Evolutionary conservation across 64 coral and sea anemone genomes (phyloP).

Genomic region (Montipora sp.): DNA sequence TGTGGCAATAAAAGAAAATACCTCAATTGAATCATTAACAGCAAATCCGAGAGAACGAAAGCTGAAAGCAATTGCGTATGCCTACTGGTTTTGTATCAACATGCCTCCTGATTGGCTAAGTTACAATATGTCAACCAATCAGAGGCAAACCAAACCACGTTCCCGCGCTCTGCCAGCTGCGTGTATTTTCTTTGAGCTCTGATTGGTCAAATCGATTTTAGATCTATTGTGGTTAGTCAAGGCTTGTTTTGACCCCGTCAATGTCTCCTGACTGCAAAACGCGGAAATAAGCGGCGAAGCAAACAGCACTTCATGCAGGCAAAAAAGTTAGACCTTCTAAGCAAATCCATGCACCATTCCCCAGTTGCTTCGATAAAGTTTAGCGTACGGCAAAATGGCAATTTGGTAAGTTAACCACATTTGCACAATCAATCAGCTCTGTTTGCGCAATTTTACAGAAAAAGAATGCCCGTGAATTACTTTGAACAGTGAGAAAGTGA

Average conservation of each 20-base stretch:
- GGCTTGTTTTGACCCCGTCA: too few relatives aligned
- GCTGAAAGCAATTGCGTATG: neutral
- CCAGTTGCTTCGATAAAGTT: too few relatives aligned
- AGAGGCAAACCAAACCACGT: neutral
- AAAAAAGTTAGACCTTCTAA: neutral
- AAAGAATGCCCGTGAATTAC: neutral
- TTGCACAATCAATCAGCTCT: neutral
- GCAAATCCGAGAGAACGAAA: too few relatives aligned
- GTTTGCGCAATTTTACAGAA: neutral
- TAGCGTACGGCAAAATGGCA: too few relatives aligned
- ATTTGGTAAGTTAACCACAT: neutral
- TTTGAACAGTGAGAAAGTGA: neutral
- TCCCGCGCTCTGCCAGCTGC: neutral
- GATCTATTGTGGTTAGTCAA: too few relatives aligned
- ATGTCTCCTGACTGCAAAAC: too few relatives aligned
- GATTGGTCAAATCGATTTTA: too few relatives aligned
- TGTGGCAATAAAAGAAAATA: too few relatives aligned
- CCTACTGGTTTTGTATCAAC: too few relatives aligned
- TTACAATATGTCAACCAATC: neutral
- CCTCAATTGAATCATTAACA: neutral
- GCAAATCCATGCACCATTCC: too few relatives aligned
- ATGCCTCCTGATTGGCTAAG: neutral
- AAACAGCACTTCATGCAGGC: too few relatives aligned
- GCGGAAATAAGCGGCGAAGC: too few relatives aligned
- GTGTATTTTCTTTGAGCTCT: neutral